Percentiles rank a stretch among this genome's conserved stretches.
These are phyloP conservation scores for Globia sparganii DNA, from an alignment of 2,888 invertebrate genomes.

Conservation along the genomic window DNA sequence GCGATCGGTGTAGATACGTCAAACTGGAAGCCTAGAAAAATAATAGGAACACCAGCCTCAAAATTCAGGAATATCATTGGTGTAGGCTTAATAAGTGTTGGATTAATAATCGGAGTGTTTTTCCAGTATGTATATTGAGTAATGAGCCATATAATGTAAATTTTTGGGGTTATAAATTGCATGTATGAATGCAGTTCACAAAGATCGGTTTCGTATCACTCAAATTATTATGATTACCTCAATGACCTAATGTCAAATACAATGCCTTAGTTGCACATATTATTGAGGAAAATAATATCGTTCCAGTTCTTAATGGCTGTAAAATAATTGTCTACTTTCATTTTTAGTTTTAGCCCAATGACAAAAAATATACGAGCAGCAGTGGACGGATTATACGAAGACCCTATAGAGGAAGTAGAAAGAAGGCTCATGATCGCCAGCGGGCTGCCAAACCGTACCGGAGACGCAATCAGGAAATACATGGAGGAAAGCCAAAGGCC, in stretches of 20 bases:
- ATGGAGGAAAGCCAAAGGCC: constrained; percentile 75
- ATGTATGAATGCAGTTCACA: not conserved
- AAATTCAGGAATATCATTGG: constrained; percentile 89
- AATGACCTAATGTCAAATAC: not conserved
- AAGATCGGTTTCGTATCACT: not conserved
- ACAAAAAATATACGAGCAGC: constrained; percentile 78
- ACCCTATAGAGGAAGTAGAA: constrained; percentile 85
- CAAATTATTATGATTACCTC: constrained; percentile 2
- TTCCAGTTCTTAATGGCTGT: too few species aligned
- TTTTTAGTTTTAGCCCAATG: constrained; percentile 75
- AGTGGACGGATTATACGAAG: constrained; percentile 79
- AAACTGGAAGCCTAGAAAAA: constrained; percentile 92
- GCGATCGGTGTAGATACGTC: constrained; percentile 89
- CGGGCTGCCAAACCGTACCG: constrained; percentile 76
- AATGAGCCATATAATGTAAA: not conserved
- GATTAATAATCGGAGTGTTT: constrained; percentile 81
- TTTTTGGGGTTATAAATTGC: constrained; percentile 70
- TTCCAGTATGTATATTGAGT: constrained; percentile 84
- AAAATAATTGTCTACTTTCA: not conserved
- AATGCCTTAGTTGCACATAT: not conserved
- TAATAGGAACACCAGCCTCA: constrained; percentile 92
- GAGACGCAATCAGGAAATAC: constrained; percentile 73
- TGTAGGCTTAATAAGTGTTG: constrained; percentile 83
- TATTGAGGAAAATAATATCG: not conserved
- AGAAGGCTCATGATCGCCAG: constrained; percentile 82